Percentiles rank a stretch among this genome's conserved stretches.
These are phyloP conservation scores for Merodon equestris DNA, from an alignment of 2,888 invertebrate species.

Conservation along the genomic window DNA sequence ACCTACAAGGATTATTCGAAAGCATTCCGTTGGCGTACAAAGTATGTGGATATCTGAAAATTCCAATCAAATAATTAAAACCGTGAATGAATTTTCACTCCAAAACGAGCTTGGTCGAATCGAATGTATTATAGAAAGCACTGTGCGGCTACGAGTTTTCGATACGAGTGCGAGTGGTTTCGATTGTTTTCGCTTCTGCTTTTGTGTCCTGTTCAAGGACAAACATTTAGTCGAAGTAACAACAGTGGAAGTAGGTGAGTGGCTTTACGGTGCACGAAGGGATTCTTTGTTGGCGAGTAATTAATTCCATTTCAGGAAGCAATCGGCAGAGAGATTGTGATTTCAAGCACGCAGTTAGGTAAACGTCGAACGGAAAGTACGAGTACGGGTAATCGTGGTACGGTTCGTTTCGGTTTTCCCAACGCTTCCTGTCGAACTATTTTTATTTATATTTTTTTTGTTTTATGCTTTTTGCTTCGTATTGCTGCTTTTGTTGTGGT, in stretches of 20 bases:
- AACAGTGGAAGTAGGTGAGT: not conserved
- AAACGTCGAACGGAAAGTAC: too few relatives aligned
- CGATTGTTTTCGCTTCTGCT: not conserved
- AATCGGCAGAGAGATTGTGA: not conserved
- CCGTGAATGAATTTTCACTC: constrained; percentile 37
- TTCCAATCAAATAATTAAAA: constrained; percentile 64
- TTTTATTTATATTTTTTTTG: too few relatives aligned
- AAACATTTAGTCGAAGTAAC: constrained; percentile 25
- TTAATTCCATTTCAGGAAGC: constrained; percentile 28
- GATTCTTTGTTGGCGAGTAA: constrained; percentile 49
- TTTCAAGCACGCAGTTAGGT: too few relatives aligned
- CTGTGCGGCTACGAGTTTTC: too few relatives aligned
- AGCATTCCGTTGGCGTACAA: constrained; percentile 23
- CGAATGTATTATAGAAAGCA: too few relatives aligned
- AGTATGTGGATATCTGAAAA: constrained; percentile 50
- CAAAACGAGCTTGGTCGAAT: constrained; percentile 18
- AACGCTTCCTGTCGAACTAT: too few relatives aligned
- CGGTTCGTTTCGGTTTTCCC: too few relatives aligned
- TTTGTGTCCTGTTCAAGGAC: constrained; percentile 37
- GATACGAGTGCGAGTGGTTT: too few relatives aligned
- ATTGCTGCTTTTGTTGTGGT: too few relatives aligned
- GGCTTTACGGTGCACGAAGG: constrained; percentile 6
- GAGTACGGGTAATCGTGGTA: too few relatives aligned
- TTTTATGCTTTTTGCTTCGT: too few relatives aligned
- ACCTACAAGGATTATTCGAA: too few relatives aligned